These are phyloP conservation scores for Edolisoma coerulescens DNA, from an alignment of 2,113 vertebrate species.

Conservation along the genomic window DNA sequence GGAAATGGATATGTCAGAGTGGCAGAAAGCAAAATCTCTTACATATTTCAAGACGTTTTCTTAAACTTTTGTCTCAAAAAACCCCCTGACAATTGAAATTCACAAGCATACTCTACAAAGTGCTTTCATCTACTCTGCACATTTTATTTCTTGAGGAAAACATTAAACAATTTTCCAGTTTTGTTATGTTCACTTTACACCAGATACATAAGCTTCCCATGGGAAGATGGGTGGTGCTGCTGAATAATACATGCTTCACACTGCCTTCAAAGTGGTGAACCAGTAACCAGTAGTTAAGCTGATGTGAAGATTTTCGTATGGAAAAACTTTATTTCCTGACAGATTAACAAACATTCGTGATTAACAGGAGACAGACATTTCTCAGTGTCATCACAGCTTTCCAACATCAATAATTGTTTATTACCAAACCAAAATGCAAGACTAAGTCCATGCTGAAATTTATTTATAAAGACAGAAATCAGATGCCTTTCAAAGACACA, in stretches of 20 bases:
- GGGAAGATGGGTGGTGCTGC: neutral
- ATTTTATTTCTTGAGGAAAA: neutral
- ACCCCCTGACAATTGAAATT: accelerated
- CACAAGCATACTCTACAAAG: neutral
- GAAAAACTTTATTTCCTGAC: neutral
- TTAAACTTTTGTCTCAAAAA: neutral
- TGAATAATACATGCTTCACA: neutral
- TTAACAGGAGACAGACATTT: neutral
- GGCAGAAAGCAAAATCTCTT: neutral
- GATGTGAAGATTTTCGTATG: neutral
- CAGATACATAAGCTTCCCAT: neutral
- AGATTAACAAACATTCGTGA: neutral
- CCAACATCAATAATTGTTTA: neutral
- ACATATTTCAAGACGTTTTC: neutral
- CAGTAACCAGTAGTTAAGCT: neutral
- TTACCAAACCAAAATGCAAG: neutral
- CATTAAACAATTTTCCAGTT: neutral
- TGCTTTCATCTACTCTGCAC: neutral
- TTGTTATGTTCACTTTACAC: neutral
- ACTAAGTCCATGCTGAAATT: neutral
- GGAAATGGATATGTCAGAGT: neutral
- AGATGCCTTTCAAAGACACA: neutral
- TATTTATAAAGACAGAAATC: neutral
- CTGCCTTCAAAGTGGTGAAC: neutral
- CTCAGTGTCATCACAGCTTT: neutral